Conservation (phyloP, 53 echinoderm and acorn worm genomes). For the Apostichopus leukothele region DNA sequence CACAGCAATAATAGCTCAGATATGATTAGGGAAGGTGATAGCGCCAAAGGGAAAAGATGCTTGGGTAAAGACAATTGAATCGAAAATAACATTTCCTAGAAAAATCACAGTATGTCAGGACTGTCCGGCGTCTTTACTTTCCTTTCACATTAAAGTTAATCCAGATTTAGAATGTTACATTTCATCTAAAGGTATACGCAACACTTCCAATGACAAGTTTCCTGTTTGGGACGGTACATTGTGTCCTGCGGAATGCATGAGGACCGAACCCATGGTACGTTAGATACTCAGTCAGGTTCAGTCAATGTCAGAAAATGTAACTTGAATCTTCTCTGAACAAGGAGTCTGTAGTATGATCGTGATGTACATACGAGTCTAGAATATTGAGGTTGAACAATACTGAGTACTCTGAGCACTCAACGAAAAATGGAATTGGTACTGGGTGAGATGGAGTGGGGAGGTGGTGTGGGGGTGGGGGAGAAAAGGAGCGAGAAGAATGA, state of each 20-base stretch:
- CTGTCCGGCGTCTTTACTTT: constrained; percentile 19
- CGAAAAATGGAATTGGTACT: too few species aligned
- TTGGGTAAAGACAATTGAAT: background rate
- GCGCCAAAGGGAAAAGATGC: constrained; percentile 7
- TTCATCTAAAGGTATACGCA: background rate
- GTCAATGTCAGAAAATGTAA: constrained; percentile 15
- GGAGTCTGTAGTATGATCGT: too few species aligned
- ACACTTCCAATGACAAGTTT: background rate
- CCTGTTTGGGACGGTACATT: constrained; percentile 23
- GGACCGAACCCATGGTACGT: background rate
- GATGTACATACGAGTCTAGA: too few species aligned
- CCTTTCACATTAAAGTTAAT: background rate
- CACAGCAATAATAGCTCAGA: constrained; percentile 8
- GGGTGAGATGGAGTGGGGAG: too few species aligned
- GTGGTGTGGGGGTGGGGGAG: too few species aligned
- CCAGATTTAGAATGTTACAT: constrained; percentile 11
- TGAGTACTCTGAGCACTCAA: too few species aligned
- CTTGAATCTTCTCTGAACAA: background rate
- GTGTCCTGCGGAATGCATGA: constrained; percentile 25
- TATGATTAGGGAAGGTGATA: background rate
- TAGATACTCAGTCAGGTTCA: constrained; percentile 2
- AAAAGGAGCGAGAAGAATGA: too few species aligned
- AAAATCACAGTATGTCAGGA: background rate
- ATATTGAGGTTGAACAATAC: too few species aligned
- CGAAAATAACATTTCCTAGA: background rate